Evolutionary conservation across 1,140 invertebrate genomes (phyloP), one percentile per base, ranked within the genome.

Genomic region (Halyomorpha halys): DNA sequence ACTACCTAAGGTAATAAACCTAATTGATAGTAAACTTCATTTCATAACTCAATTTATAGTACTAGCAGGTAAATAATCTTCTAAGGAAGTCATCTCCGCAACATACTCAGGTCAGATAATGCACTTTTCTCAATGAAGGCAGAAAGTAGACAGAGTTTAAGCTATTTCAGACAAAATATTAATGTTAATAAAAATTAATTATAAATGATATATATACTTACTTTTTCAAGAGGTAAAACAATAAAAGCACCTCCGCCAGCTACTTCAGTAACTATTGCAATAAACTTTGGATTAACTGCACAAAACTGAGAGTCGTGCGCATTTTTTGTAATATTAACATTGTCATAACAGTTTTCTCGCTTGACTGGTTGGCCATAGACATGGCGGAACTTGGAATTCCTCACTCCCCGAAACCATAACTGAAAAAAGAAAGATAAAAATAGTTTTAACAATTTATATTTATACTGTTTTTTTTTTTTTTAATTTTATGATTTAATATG

Each of bases 191-290:
- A 25, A 56, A 23, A 60, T 60, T 39, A 16, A 60, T 60, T 44
- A 45, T 60, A 64, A 30, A 44, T 53, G 21, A 63, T 62, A 67
- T 61, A 8, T 3, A 53, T 39, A 82, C 82, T 82, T 78, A 96
- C 92, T 76, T 89, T 86, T 74, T 90, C 86, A 45, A 97, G 76
- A 3, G 92, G 92, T 67, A 97, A 75, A 4, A 97, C 92, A 0
- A 95, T 76, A 75, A 97, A 98, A 19, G 93, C 87, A 4, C 92
- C 92, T 1, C 94, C 94, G 6, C 94, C 94, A 15, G 91, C 91
- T 16, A 94, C 90, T 77, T 97, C 93, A 2, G 91, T 94, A 44
- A 96, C 92, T 63, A 97, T 81, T 11, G 93, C 94, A 59, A 97
- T 79, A 77, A 94, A 97, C 77, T 96, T 96, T 0, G 93, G 91